Evolutionary conservation across 2,888 invertebrate species (phyloP).

Genomic region (Leptopilina drosophilae): DNA sequence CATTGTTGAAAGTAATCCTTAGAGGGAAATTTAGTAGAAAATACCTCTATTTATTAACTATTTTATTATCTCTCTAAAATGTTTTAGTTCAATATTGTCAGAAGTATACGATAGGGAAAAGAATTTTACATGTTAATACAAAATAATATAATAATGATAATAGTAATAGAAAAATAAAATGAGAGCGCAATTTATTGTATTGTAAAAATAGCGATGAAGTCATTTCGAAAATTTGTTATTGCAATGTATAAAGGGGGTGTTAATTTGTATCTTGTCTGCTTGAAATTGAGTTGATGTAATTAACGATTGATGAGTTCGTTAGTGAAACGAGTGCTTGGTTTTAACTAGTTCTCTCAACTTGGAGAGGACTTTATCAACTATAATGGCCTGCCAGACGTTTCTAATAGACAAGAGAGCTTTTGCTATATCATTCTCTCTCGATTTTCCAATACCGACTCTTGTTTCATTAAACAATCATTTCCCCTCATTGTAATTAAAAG

Average conservation of each 20-base stretch:
- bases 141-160: too few relatives aligned
- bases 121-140: too few relatives aligned
- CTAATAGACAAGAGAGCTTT: conserved; percentile 14
- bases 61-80: too few relatives aligned
- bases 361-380: conserved; percentile 23
- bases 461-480: neutral
- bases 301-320: conserved; percentile 32
- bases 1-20: too few relatives aligned
- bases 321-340: conserved; percentile 27
- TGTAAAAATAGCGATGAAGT: neutral
- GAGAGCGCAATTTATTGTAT: neutral
- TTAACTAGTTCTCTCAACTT: conserved; percentile 26
- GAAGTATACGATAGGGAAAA: too few relatives aligned
- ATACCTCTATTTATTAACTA: too few relatives aligned
- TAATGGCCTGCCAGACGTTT: conserved; percentile 29
- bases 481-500: neutral
- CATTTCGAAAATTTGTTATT: neutral
- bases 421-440: neutral
- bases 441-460: conserved; percentile 21
- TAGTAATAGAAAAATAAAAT: too few relatives aligned
- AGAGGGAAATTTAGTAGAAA: too few relatives aligned
- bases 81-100: too few relatives aligned
- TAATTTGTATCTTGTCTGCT: conserved; percentile 8
- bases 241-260: neutral
- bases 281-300: conserved; percentile 7